Conservation (phyloP, 1,140 invertebrate genomes). For the Neoseiulus cucumeris region DNA sequence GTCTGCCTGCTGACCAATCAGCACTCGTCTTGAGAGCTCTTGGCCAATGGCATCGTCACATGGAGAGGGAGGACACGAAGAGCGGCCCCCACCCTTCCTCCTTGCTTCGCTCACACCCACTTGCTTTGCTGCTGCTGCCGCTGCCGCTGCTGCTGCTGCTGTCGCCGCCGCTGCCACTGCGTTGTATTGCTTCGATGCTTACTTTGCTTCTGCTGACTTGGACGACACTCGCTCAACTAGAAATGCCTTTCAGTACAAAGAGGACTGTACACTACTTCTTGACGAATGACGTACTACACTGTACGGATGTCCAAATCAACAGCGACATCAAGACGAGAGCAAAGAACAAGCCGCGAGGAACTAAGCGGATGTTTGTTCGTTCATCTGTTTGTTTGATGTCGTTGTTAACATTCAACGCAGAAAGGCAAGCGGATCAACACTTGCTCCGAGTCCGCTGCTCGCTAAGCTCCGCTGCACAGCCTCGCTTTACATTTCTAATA, state of each 20-base stretch:
- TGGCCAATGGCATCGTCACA: background rate
- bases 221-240: background rate
- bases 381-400: too few relatives aligned
- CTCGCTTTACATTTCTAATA: too few relatives aligned
- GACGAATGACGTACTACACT: too few relatives aligned
- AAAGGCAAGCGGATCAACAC: too few relatives aligned
- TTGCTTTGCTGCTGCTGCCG: background rate
- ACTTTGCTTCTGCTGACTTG: background rate
- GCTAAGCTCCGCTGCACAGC: too few relatives aligned
- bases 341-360: too few relatives aligned
- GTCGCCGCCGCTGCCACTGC: background rate
- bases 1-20: background rate
- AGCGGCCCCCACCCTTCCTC: background rate
- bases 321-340: too few relatives aligned
- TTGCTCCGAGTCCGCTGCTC: too few relatives aligned
- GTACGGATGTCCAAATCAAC: too few relatives aligned
- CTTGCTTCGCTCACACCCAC: background rate
- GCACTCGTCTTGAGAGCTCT: background rate
- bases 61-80: conserved; percentile 7
- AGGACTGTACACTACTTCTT: background rate
- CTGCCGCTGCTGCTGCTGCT: background rate
- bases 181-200: background rate
- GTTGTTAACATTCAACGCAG: too few relatives aligned
- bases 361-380: too few relatives aligned
- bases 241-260: background rate